A percentile compares a stretch with the other conserved stretches of the same genome.
Conservation (phyloP, 1,140 invertebrate species). For the Nilaparvata lugens region DNA sequence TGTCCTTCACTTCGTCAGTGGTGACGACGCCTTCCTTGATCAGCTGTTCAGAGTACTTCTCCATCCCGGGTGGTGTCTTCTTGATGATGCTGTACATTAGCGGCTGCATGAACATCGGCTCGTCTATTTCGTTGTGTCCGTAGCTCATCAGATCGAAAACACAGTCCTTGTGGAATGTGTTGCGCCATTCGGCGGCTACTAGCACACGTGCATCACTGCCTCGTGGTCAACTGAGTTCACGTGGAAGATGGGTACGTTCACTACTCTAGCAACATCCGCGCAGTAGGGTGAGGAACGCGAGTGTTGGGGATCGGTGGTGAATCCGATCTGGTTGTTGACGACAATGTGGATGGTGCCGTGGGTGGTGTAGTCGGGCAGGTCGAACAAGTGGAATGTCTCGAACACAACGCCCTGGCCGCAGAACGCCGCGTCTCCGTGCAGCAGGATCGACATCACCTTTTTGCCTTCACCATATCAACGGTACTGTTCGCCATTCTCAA, state of each 20-base stretch:
- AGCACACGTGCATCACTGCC: conserved; percentile 96
- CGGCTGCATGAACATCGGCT: conserved; percentile 99
- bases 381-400: conserved; percentile 97
- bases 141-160: conserved; percentile 91
- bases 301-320: conserved; percentile 95
- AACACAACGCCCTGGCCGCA: conserved; percentile 98
- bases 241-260: conserved; percentile 99
- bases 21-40: conserved; percentile 81
- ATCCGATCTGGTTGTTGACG: conserved; percentile 97
- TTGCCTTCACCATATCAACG: conserved; percentile 93
- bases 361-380: conserved; percentile 95
- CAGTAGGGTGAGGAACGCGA: conserved; percentile 97
- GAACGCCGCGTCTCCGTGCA: conserved; percentile 99
- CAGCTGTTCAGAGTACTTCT: conserved; percentile 84
- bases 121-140: conserved; percentile 98
- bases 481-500: no score
- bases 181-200: conserved; percentile 96
- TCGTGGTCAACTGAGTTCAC: conserved; percentile 99
- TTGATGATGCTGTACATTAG: conserved; percentile 98
- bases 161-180: conserved; percentile 94
- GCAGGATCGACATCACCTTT: conserved; percentile 89
- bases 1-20: conserved; percentile 81
- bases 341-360: conserved; percentile 98
- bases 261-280: conserved; percentile 91
- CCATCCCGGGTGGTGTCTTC: conserved; percentile 66